Percentiles rank a stretch among this genome's conserved stretches.
Evolutionary conservation across 2,113 vertebrate genomes (phyloP).

Genomic region (Forbesichthys papilliferus): DNA sequence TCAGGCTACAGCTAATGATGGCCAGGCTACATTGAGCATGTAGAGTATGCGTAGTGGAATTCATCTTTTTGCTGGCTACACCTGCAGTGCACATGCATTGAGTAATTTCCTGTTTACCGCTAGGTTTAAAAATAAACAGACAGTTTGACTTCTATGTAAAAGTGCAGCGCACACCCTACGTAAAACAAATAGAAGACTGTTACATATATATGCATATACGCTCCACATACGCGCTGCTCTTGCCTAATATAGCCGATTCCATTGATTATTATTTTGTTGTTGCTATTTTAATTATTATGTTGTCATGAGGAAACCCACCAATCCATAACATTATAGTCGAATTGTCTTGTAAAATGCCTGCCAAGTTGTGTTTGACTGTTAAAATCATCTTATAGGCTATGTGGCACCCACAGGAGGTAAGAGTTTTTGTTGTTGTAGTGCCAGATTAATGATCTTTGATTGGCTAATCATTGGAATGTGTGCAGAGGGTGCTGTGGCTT

Average conservation of each 20-base stretch:
- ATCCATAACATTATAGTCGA: conserved; percentile 1
- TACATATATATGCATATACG: too few species aligned
- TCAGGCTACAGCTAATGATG: background rate
- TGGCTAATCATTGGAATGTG: conserved; percentile 21
- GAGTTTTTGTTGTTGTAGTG: conserved; percentile 32
- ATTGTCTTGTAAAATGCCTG: conserved; percentile 11
- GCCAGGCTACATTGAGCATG: too few species aligned
- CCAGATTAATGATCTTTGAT: conserved; percentile 24
- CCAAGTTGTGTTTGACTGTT: conserved; percentile 55
- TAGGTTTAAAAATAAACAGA: too few species aligned
- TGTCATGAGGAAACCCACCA: conserved; percentile 2
- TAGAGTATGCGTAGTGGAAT: too few species aligned
- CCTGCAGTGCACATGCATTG: background rate
- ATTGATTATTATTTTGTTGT: background rate
- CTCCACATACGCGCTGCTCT: too few species aligned
- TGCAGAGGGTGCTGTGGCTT: conserved; percentile 18
- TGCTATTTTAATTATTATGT: background rate
- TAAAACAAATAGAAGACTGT: too few species aligned
- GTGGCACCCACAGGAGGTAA: conserved; percentile 66
- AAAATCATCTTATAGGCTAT: conserved; percentile 71
- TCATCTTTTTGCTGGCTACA: background rate
- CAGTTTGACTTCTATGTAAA: too few species aligned
- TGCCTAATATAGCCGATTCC: too few species aligned
- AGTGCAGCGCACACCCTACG: too few species aligned
- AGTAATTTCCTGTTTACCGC: too few species aligned